These are phyloP conservation scores for Bujurquina vittata DNA, from an alignment of 2,113 vertebrate genomes.

Conservation along the genomic window DNA sequence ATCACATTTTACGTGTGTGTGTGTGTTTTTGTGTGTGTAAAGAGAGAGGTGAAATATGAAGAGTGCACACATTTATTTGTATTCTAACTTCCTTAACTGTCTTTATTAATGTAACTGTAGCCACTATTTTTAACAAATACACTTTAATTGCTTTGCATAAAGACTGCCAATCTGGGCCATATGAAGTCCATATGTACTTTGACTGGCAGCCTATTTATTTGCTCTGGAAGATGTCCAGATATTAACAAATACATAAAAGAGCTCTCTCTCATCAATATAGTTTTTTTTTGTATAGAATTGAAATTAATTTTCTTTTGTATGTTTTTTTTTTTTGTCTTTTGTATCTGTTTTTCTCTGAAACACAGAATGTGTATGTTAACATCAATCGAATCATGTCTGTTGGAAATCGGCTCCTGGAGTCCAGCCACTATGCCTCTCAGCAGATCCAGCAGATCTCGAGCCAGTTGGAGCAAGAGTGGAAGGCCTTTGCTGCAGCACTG, in stretches of 20 bases:
- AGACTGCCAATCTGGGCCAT: not conserved
- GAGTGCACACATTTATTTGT: not conserved
- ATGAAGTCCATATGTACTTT: not conserved
- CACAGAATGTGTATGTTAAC: conserved; percentile 97
- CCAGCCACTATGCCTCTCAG: conserved; percentile 95
- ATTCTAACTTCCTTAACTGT: not conserved
- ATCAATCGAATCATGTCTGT: conserved; percentile 99
- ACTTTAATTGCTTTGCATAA: conserved; percentile 18
- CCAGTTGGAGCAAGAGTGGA: conserved; percentile 98
- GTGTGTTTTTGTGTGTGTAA: not conserved
- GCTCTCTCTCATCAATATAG: not conserved
- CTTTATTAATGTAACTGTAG: not conserved
- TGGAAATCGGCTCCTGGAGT: conserved; percentile 92
- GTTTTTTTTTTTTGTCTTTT: not conserved
- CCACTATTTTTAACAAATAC: not conserved
- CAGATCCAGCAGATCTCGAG: conserved; percentile 97
- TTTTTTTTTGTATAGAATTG: not conserved
- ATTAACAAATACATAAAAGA: not conserved
- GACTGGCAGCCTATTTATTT: conserved; percentile 5
- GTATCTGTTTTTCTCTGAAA: conserved; percentile 20
- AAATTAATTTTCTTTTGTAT: not conserved
- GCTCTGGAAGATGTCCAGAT: not conserved
- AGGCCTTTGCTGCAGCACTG: conserved; percentile 94
- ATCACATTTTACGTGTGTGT: conserved; percentile 18
- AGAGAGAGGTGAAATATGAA: not conserved